Percentiles rank a stretch among this genome's conserved stretches.
These are phyloP conservation scores for Lomographa bimaculata DNA, from an alignment of 2,888 invertebrate genomes.

Conservation along the genomic window DNA sequence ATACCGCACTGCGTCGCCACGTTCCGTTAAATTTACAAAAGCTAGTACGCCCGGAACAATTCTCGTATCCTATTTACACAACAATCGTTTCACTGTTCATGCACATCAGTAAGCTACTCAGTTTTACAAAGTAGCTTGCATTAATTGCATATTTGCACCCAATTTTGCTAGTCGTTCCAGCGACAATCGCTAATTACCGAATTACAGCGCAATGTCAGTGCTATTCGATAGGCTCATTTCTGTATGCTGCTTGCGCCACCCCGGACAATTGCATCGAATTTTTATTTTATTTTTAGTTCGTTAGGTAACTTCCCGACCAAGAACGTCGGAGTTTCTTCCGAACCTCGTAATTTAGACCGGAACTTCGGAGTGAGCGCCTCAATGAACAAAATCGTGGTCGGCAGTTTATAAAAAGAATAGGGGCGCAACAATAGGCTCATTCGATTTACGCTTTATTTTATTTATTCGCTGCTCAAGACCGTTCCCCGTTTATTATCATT, in stretches of 20 bases:
- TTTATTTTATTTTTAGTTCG: slow-evolving; percentile 58
- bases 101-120: slow-evolving; percentile 32
- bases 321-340: slow-evolving; percentile 53
- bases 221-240: slow-evolving; percentile 34
- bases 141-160: slow-evolving; percentile 37
- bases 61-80: too few species aligned
- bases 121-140: slow-evolving; percentile 31
- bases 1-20: slow-evolving; percentile 66
- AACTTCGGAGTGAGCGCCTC: slow-evolving; percentile 54
- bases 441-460: slow-evolving; percentile 60
- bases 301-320: slow-evolving; percentile 47
- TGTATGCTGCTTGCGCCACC: slow-evolving; percentile 36
- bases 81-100: too few species aligned
- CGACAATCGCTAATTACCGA: slow-evolving; percentile 34
- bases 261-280: slow-evolving; percentile 43
- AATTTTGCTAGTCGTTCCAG: slow-evolving; percentile 30
- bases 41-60: slow-evolving; percentile 60
- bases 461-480: slow-evolving; percentile 47
- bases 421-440: slow-evolving; percentile 58
- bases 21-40: slow-evolving; percentile 66
- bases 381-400: slow-evolving; percentile 57
- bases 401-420: slow-evolving; percentile 60
- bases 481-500: slow-evolving; percentile 48
- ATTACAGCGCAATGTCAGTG: slow-evolving; percentile 18
- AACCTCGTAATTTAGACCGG: slow-evolving; percentile 60